Evolutionary conservation across 1,140 invertebrate species (phyloP).

Genomic region (Lepidurus arcticus): DNA sequence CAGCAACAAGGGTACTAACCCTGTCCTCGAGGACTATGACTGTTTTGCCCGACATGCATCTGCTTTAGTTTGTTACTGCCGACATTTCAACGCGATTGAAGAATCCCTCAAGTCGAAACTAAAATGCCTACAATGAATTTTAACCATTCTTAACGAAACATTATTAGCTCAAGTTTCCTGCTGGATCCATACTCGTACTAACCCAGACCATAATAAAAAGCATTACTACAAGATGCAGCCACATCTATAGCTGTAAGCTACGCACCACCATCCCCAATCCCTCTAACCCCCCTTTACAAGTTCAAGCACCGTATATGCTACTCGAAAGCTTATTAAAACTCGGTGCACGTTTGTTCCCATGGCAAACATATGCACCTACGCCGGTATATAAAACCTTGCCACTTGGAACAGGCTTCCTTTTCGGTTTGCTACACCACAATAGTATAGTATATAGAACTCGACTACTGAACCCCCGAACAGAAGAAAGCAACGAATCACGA

Average conservation of each 20-base stretch:
- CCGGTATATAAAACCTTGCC: neutral
- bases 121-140: no score
- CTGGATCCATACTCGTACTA: neutral
- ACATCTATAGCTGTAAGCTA: neutral
- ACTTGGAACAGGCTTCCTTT: conserved; percentile 3
- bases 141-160: no score
- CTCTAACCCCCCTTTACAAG: neutral
- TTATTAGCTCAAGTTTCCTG: no score
- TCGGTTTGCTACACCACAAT: neutral
- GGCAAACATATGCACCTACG: neutral
- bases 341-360: neutral
- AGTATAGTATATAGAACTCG: neutral
- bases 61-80: neutral
- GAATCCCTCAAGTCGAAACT: no score
- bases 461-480: neutral
- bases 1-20: neutral
- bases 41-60: neutral
- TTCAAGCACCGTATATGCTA: neutral
- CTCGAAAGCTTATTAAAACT: conserved; percentile 9
- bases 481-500: neutral
- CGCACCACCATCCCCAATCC: neutral
- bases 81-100: no score
- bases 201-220: neutral
- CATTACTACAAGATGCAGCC: neutral
- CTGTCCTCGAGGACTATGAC: neutral